phyloP scores from a whole-genome alignment of 2,113 vertebrate species.

The Plestiodon gilberti region DNA sequence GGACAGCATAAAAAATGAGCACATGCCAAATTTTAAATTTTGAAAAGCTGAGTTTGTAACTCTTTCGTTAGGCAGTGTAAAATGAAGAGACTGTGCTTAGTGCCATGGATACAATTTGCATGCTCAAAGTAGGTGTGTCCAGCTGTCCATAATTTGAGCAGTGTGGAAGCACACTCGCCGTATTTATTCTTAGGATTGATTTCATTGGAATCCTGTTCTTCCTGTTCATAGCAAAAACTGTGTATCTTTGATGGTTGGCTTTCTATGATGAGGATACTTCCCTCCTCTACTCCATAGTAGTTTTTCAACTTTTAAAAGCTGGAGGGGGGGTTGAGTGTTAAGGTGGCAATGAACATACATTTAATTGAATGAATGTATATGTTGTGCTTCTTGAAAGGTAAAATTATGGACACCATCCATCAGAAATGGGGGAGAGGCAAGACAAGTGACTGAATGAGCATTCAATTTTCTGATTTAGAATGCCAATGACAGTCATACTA shows the following conservation, averaged over 20 bases:
- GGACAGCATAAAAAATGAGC: not conserved
- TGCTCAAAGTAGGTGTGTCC: not conserved
- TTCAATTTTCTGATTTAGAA: not conserved
- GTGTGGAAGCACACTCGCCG: not conserved
- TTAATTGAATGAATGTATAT: not conserved
- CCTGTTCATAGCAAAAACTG: not conserved
- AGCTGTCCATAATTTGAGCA: not conserved
- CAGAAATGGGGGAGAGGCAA: too few relatives aligned
- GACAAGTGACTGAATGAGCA: not conserved
- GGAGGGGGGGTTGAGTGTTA: too few relatives aligned
- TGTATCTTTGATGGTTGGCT: not conserved
- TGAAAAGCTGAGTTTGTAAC: not conserved
- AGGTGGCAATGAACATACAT: not conserved
- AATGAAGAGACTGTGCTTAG: not conserved
- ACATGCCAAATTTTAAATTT: conserved; percentile 39
- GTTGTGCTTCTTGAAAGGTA: not conserved
- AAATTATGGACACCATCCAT: not conserved
- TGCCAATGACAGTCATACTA: not conserved
- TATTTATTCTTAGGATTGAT: not conserved
- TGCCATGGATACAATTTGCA: not conserved
- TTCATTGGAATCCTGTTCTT: not conserved
- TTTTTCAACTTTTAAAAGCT: not conserved
- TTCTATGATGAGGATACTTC: not conserved
- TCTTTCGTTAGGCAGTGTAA: not conserved
- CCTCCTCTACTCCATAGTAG: not conserved